These are phyloP conservation scores for Trogon surrucura DNA, from an alignment of 2,113 vertebrate species.

Conservation along the genomic window DNA sequence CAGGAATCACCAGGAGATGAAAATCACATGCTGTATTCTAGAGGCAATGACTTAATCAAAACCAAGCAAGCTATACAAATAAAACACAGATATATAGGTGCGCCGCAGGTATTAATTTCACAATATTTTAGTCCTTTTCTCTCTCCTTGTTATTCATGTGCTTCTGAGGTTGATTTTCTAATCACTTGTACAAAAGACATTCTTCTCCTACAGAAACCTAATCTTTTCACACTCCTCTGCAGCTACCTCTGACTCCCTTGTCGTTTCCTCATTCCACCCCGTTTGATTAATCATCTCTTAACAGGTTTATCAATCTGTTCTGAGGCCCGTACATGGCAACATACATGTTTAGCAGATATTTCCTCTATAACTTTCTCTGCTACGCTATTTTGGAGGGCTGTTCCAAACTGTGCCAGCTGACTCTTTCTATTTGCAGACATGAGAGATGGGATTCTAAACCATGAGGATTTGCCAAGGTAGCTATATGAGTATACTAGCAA, in stretches of 20 bases:
- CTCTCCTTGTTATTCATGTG: background rate
- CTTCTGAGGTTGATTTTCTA: background rate
- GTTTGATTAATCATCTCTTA: constrained; percentile 1
- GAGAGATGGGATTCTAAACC: constrained; percentile 34
- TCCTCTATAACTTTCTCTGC: background rate
- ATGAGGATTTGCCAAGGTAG: constrained; percentile 31
- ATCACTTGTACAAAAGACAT: background rate
- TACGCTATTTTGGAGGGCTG: constrained; percentile 28
- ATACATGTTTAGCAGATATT: constrained; percentile 25
- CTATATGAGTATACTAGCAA: constrained; percentile 33
- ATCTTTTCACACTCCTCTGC: background rate
- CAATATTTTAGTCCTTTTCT: background rate
- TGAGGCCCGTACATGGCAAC: background rate
- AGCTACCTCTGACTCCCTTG: background rate
- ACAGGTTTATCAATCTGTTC: constrained; percentile 28
- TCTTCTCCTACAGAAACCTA: background rate
- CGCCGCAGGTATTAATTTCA: background rate
- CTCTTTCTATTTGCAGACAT: constrained; percentile 58
- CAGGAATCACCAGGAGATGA: background rate
- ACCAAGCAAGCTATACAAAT: background rate
- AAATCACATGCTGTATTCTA: background rate
- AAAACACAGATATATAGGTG: background rate
- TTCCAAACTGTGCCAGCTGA: constrained; percentile 35
- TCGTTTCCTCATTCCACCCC: background rate
- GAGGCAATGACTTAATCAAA: background rate